A percentile compares a stretch with the other conserved stretches of the same genome.
These are phyloP conservation scores for Puffinus mauretanicus DNA, from an alignment of 2,113 vertebrate species.

Conservation along the genomic window DNA sequence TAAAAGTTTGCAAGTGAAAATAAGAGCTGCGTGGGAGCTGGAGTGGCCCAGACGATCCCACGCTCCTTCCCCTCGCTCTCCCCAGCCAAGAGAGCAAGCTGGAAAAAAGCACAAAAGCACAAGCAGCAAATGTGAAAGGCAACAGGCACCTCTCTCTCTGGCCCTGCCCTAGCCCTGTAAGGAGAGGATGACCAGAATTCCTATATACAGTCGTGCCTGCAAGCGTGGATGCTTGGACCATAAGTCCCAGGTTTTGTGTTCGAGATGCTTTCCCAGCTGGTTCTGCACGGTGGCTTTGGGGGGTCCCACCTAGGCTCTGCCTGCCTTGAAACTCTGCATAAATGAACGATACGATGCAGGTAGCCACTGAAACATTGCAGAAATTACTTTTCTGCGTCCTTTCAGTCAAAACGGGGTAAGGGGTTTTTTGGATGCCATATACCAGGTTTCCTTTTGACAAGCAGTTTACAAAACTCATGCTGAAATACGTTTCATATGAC, in stretches of 20 bases:
- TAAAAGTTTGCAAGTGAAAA: neutral
- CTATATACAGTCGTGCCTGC: neutral
- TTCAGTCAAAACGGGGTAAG: neutral
- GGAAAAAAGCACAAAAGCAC: neutral
- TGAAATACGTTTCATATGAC: neutral
- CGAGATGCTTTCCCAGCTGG: neutral
- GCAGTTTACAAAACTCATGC: neutral
- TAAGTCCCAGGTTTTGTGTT: neutral
- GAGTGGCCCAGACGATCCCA: neutral
- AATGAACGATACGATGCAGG: rapidly evolving
- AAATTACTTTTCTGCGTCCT: neutral
- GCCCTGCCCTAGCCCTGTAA: neutral
- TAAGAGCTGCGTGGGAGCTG: neutral
- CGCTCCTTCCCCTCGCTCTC: neutral
- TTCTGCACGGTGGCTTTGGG: neutral
- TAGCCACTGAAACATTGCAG: neutral
- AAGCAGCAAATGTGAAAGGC: neutral
- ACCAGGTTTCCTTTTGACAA: neutral
- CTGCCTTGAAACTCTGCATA: neutral
- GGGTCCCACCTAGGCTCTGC: neutral
- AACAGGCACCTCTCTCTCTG: neutral
- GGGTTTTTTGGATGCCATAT: neutral
- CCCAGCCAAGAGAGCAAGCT: neutral
- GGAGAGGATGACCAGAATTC: neutral
- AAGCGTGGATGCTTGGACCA: neutral